phyloP scores from a whole-genome alignment of 2,888 invertebrate genomes.

The Cheilosia variabilis region DNA sequence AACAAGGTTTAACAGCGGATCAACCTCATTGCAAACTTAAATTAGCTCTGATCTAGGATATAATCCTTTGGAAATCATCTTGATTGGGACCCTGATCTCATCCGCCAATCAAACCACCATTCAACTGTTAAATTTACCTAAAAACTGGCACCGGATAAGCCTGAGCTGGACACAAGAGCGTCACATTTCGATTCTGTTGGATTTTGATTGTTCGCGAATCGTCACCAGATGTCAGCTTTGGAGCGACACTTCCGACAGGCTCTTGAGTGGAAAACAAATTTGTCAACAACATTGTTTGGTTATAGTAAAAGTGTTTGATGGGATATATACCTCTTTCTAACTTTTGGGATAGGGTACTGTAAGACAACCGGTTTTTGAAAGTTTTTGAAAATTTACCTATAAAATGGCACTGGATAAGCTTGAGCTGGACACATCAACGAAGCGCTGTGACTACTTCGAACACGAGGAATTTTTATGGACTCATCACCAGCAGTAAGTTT shows the following conservation, averaged over 20 bases:
- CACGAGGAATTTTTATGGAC: slow-evolving; percentile 82
- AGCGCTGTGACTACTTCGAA: slow-evolving; percentile 84
- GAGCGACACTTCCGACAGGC: slow-evolving; percentile 85
- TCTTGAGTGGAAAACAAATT: slow-evolving; percentile 79
- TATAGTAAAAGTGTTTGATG: background rate
- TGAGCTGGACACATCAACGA: slow-evolving; percentile 90
- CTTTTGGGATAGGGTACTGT: slow-evolving; percentile 75
- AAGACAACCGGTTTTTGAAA: slow-evolving; percentile 16
- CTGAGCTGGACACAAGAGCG: slow-evolving; percentile 87
- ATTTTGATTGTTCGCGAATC: slow-evolving; percentile 85
- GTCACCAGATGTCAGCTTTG: slow-evolving; percentile 89
- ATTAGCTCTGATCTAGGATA: too few species aligned
- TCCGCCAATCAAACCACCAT: too few species aligned
- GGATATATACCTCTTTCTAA: background rate
- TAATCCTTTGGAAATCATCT: too few species aligned
- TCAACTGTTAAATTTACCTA: slow-evolving; percentile 85
- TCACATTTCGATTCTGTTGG: slow-evolving; percentile 84
- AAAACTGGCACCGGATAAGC: slow-evolving; percentile 89
- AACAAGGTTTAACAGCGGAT: too few species aligned
- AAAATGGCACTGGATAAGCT: slow-evolving; percentile 89
- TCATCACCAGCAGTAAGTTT: slow-evolving; percentile 89
- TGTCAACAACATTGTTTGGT: background rate
- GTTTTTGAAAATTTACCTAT: slow-evolving; percentile 87
- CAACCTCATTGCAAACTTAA: too few species aligned
- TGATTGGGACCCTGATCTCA: too few species aligned